phyloP scores from a whole-genome alignment of 2,113 vertebrate genomes.

The Eubucco bourcierii region DNA sequence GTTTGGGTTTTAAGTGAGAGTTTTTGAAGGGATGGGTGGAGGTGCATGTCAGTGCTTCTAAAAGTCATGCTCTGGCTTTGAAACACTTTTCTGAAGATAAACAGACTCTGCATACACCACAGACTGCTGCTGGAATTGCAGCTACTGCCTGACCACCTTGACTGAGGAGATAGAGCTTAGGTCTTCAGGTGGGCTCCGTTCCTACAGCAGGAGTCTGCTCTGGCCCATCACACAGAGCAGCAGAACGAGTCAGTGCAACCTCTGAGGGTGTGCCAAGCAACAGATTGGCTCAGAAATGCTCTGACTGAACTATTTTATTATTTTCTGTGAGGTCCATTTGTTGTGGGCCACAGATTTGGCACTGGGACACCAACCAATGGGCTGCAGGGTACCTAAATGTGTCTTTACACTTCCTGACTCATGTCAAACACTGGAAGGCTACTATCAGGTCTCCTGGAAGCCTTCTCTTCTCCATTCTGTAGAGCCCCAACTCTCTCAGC shows the following conservation, averaged over 20 bases:
- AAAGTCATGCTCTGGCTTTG: neutral
- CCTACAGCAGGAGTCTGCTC: neutral
- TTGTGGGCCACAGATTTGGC: neutral
- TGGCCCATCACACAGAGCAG: neutral
- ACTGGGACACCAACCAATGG: neutral
- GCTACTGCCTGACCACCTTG: neutral
- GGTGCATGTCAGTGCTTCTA: neutral
- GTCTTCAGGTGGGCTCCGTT: neutral
- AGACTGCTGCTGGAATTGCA: neutral
- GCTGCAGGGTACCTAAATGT: neutral
- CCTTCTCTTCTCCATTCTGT: no score
- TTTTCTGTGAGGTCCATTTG: neutral
- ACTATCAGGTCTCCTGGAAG: no score
- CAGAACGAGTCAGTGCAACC: neutral
- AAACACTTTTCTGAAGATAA: slow-evolving; percentile 5
- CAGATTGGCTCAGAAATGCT: neutral
- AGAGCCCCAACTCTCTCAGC: no score
- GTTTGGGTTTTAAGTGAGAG: neutral
- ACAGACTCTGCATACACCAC: neutral
- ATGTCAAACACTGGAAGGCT: neutral
- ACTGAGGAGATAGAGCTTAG: neutral
- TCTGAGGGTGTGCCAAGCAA: neutral
- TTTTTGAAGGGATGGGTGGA: slow-evolving; percentile 30
- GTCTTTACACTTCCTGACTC: neutral
- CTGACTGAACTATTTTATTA: neutral